Evolutionary conservation across 2,797 vertebrate genomes (phyloP).

Genomic region (Gallinago solitaria): DNA sequence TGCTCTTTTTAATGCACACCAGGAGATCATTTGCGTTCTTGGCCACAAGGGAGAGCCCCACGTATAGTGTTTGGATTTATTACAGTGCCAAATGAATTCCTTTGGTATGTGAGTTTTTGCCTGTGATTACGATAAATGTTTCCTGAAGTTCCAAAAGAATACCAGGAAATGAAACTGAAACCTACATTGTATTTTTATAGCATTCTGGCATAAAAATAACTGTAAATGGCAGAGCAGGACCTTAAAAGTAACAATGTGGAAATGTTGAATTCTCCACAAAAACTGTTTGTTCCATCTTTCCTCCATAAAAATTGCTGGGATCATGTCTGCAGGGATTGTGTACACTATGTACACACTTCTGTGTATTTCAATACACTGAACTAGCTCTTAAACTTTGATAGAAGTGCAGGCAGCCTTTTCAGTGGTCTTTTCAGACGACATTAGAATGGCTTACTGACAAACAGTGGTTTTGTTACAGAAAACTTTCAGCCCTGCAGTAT

Average conservation of each 20-base stretch:
- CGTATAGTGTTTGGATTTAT: neutral
- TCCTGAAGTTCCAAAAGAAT: neutral
- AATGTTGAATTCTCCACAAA: neutral
- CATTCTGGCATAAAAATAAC: neutral
- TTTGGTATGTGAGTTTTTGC: neutral
- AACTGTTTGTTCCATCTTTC: neutral
- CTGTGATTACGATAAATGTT: neutral
- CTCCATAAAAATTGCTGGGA: neutral
- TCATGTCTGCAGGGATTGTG: neutral
- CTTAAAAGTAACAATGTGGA: neutral
- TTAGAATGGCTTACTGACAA: neutral
- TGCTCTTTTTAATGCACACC: neutral
- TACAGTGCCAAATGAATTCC: neutral
- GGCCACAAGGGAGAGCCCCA: neutral
- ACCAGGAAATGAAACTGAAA: neutral
- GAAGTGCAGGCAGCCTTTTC: neutral
- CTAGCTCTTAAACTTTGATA: neutral
- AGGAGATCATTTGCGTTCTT: neutral
- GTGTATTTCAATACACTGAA: neutral
- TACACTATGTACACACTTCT: neutral
- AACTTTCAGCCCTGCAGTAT: neutral
- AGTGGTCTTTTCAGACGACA: neutral
- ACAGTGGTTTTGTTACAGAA: neutral
- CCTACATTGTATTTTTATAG: neutral
- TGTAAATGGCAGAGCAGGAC: neutral